Evolutionary conservation across 2,888 invertebrate species (phyloP).

Genomic region (Trileptium ribeirensis): DNA sequence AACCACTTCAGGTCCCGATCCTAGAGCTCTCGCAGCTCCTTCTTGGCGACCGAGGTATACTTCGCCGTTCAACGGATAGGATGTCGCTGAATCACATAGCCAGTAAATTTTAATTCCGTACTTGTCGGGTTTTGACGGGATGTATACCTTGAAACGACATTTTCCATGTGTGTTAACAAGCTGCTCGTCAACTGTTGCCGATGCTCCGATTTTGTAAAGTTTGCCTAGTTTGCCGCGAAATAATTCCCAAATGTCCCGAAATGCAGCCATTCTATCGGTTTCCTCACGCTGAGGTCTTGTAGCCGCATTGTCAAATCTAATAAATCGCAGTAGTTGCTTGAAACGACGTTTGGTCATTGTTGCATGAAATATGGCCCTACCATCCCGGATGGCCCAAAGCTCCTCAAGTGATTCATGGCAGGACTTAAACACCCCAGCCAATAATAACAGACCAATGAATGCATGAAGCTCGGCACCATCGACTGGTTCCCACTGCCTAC

Average conservation of each 20-base stretch:
- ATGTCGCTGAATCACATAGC: slow-evolving; percentile 53
- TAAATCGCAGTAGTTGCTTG: too few relatives aligned
- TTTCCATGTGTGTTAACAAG: slow-evolving; percentile 37
- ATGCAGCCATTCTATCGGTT: too few relatives aligned
- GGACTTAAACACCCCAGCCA: too few relatives aligned
- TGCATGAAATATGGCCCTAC: too few relatives aligned
- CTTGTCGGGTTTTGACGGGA: slow-evolving; percentile 53
- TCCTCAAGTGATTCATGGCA: too few relatives aligned
- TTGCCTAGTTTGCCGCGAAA: background rate
- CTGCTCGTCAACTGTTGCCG: slow-evolving; percentile 40
- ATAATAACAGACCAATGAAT: too few relatives aligned
- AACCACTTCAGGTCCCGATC: background rate
- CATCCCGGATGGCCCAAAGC: too few relatives aligned
- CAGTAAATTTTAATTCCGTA: slow-evolving; percentile 56
- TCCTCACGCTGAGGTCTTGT: too few relatives aligned
- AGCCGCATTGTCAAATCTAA: too few relatives aligned
- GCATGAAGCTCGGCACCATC: too few relatives aligned
- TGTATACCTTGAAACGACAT: slow-evolving; percentile 45
- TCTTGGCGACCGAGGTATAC: slow-evolving; percentile 24
- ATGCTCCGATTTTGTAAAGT: slow-evolving; percentile 31
- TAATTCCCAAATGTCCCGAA: background rate
- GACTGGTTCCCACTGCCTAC: too few relatives aligned
- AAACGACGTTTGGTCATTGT: too few relatives aligned
- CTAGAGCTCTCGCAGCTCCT: slow-evolving; percentile 47
- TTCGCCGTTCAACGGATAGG: slow-evolving; percentile 12